phyloP scores from a whole-genome alignment of 2,888 invertebrate genomes.

The Trichopoda pennipes region DNA sequence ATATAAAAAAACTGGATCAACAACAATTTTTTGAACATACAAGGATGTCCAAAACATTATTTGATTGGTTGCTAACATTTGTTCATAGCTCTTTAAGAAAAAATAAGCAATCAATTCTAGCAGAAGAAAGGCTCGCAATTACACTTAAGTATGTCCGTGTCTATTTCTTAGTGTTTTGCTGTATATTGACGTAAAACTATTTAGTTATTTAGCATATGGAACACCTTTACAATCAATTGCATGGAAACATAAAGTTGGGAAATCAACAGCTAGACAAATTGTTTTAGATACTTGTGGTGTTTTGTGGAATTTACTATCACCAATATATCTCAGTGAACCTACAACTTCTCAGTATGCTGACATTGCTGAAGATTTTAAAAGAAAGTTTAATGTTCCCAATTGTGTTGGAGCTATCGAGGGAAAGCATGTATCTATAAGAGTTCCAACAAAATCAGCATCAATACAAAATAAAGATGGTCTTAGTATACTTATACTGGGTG shows the following conservation, averaged over 20 bases:
- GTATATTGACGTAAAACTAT: background rate
- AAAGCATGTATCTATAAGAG: slow-evolving; percentile 36
- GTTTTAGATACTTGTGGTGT: slow-evolving; percentile 35
- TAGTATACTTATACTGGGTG: slow-evolving; percentile 33
- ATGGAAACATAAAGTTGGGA: slow-evolving; percentile 46
- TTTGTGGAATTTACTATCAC: slow-evolving; percentile 39
- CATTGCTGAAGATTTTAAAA: slow-evolving; percentile 54
- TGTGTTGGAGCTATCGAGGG: slow-evolving; percentile 49
- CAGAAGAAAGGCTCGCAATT: slow-evolving; percentile 39
- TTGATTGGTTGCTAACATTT: slow-evolving; percentile 47
- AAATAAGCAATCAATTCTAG: slow-evolving; percentile 8
- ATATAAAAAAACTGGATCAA: slow-evolving; percentile 34
- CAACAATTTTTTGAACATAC: slow-evolving; percentile 44
- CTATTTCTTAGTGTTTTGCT: background rate
- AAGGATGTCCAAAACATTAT: slow-evolving; percentile 42
- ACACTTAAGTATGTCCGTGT: slow-evolving; percentile 33
- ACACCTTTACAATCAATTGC: slow-evolving; percentile 37
- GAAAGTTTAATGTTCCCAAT: slow-evolving; percentile 58
- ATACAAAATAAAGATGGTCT: slow-evolving; percentile 36
- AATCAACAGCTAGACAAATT: slow-evolving; percentile 49
- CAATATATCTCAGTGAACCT: slow-evolving; percentile 27
- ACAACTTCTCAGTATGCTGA: slow-evolving; percentile 44
- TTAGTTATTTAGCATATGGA: slow-evolving; percentile 50
- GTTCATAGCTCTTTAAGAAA: slow-evolving; percentile 23
- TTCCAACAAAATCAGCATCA: slow-evolving; percentile 8